Base-by-base conservation (phyloP, 1,140 invertebrate species). In the Bombus confusus region DNA sequence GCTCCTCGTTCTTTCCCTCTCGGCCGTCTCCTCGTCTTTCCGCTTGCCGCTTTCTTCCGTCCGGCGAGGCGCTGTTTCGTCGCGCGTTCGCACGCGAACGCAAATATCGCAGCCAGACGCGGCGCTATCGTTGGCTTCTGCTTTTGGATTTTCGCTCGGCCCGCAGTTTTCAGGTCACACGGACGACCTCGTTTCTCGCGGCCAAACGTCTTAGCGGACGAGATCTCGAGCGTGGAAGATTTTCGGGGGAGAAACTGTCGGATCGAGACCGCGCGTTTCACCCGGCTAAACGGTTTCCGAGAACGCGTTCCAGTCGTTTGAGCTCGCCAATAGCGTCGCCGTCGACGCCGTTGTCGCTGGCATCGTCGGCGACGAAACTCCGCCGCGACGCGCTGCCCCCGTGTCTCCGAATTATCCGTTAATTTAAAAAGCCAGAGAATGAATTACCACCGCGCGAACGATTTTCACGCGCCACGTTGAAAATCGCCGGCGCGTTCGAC, bases 21-120 rank as follows among this genome's bases (percentile, higher is more conserved):
- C 66, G 9, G 43, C 13, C 15, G 43, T 18, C 47, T 6, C 5
- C 15, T 6, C 22, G 18, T 52, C 47, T 8, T 2, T 52, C 47
- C 18, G 47, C 6, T 52, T 71, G 25, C n/a, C n/a, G n/a, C 78
- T 89, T 31, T 80, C 71, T 78, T 76, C 75, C 77, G 69, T 41
- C 74, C 47, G 57, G 57, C 57, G 9, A 9, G 25, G 28, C 57
- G 12, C 72, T 31, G 37, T 57, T 68, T 47, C 52, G 71, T 59
- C 18, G 9, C 71, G 18, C 39, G 47, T 34, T 41, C 74, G 52
- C 10, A 15, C 57, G 83, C 59, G 83, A 80, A 85, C 76, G 76
- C 83, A 72, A 85, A 80, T 73, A 37, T 80, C 83, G 86, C 39
- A 86, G 88, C 47, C 87, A 78, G 83, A 88, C 87, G 57, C 80